phyloP scores from a whole-genome alignment of 2,888 invertebrate genomes.

The Hecatera dysodea region DNA sequence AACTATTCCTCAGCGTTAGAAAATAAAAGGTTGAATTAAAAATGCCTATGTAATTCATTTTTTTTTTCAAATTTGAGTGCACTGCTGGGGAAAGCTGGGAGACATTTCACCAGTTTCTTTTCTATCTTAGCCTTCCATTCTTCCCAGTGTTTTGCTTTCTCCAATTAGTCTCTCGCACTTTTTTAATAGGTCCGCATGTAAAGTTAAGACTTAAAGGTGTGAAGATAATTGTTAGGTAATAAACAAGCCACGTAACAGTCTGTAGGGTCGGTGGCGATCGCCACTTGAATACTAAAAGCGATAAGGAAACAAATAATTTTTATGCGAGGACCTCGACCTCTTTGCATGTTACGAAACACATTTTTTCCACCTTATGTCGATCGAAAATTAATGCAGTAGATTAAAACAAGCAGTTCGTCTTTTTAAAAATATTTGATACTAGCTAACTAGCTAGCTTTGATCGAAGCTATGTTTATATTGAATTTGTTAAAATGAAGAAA shows the following conservation, averaged over 20 bases:
- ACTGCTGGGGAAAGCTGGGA: too few species aligned
- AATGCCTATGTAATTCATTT: too few species aligned
- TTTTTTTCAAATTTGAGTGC: too few species aligned
- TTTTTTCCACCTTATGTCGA: slow-evolving; percentile 48
- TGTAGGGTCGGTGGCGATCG: slow-evolving; percentile 79
- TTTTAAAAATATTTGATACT: too few species aligned
- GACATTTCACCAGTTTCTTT: too few species aligned
- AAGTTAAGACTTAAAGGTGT: slow-evolving; percentile 58
- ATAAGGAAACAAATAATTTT: slow-evolving; percentile 83
- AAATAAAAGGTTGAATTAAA: too few species aligned
- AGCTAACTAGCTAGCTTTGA: too few species aligned
- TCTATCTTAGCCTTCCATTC: not conserved
- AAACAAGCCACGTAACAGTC: slow-evolving; percentile 81
- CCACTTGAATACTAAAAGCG: slow-evolving; percentile 80
- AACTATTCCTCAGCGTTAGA: not conserved
- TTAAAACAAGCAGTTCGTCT: too few species aligned
- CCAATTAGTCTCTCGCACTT: not conserved
- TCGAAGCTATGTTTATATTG: too few species aligned
- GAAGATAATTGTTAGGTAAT: slow-evolving; percentile 81
- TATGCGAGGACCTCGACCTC: slow-evolving; percentile 84
- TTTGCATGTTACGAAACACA: slow-evolving; percentile 82
- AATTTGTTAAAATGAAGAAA: too few species aligned
- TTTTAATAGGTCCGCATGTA: not conserved
- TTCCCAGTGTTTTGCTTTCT: not conserved
- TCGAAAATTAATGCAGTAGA: slow-evolving; percentile 12